Evolutionary conservation across 2,888 invertebrate species (phyloP), one percentile per base, ranked within the genome.

Genomic region (Ophion ellenae): DNA sequence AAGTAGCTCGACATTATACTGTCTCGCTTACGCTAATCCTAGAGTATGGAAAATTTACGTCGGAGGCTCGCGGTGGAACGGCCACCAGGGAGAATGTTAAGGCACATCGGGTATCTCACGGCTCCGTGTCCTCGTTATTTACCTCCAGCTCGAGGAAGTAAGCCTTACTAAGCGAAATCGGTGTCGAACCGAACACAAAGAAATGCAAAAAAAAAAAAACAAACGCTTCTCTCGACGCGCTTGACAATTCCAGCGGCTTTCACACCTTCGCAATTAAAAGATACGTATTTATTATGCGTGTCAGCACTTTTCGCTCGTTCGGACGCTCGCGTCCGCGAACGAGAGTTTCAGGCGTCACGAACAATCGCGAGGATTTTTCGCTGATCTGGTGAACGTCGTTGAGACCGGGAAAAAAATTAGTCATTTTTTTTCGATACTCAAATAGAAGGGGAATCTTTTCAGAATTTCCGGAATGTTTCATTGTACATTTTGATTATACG

Each of bases 61-160:
- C 66, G 77, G 80, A 81, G 75, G 20, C 32, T 63, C 84, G 81
- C 78, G 66, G 45, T 61, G 66, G 32, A 76, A 59, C 75, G 69
- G 84, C 85, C 86, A 76, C 61, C 76, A 83, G 45, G 74, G 81
- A 81, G 73, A 84, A 84, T 66, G 9, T 40, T 89, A 89, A 89
- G 89, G 88, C 89, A 89, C 89, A 79, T 83, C 79, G 85, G 88
- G 83, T 66, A 61, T 36, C 2, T 76, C 59, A 75, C 78, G 20
- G 64, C 57, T 74, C 14, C 40, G 59, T 57, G 57, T 28, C 2
- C 74, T 75, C 69, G 11, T 69, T 81, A 57, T 45, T 11, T 17
- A 64, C 32, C 10, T 45, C 32, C 45, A 20, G 6, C 45, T 61
- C n/a, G n/a, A 70, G 11, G 61, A 32, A 61, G 24, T 77, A 63